Evolutionary conservation across 2,888 invertebrate species (phyloP).

Genomic region (Pterostichus niger): DNA sequence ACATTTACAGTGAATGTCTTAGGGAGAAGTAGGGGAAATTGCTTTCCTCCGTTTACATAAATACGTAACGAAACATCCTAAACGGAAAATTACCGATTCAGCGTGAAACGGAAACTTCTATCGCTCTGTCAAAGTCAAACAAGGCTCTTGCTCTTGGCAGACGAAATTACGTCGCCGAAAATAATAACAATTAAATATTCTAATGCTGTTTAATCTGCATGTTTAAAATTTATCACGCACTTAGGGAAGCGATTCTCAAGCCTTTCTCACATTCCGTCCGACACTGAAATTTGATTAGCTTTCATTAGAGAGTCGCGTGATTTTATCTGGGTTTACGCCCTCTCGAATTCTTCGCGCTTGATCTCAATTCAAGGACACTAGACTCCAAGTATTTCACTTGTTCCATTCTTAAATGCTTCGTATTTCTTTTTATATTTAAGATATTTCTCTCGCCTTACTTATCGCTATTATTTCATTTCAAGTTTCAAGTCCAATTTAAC

Average conservation of each 20-base stretch:
- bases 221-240: conserved; percentile 56
- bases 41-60: conserved; percentile 25
- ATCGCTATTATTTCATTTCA: no score
- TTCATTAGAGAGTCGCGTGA: conserved; percentile 43
- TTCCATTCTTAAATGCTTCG: neutral
- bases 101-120: conserved; percentile 39
- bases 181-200: conserved; percentile 57
- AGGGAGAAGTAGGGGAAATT: conserved; percentile 6
- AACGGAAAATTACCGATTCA: conserved; percentile 39
- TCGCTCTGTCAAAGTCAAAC: conserved; percentile 32
- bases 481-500: no score
- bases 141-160: neutral
- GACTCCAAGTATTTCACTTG: neutral
- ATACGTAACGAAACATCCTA: conserved; percentile 15
- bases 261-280: conserved; percentile 53
- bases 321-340: conserved; percentile 46
- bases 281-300: conserved; percentile 49
- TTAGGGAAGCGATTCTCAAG: conserved; percentile 41
- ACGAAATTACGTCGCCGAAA: conserved; percentile 21
- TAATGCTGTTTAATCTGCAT: conserved; percentile 55
- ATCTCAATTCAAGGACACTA: conserved; percentile 20
- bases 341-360: conserved; percentile 23
- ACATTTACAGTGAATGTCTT: conserved; percentile 1
- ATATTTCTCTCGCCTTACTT: neutral
- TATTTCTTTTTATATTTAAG: neutral